phyloP scores from a whole-genome alignment of 2,888 invertebrate species.

The Danaus chrysippus region DNA sequence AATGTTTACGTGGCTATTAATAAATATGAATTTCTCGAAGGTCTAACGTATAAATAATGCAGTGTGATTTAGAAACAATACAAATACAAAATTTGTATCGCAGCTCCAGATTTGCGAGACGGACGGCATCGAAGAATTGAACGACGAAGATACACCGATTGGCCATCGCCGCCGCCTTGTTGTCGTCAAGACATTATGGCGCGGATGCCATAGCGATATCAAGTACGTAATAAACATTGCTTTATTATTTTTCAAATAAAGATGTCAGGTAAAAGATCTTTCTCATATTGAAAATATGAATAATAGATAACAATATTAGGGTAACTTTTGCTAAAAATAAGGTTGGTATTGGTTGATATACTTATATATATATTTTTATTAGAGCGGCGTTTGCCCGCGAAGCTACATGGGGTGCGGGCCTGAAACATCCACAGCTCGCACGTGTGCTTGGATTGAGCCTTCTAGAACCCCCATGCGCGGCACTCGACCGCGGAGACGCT shows the following conservation, averaged over 20 bases:
- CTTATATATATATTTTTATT: constrained; percentile 23
- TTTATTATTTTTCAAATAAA: neutral
- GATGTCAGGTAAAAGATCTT: neutral
- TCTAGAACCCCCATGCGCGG: constrained; percentile 91
- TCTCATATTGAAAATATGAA: too few species aligned
- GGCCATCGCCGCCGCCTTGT: constrained; percentile 85
- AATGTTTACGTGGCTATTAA: too few species aligned
- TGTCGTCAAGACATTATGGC: constrained; percentile 87
- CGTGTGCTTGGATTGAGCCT: constrained; percentile 90
- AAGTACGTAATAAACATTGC: constrained; percentile 67
- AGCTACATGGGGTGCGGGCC: constrained; percentile 89
- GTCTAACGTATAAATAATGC: too few species aligned
- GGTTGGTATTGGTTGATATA: too few species aligned
- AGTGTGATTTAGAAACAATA: too few species aligned
- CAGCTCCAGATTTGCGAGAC: constrained; percentile 89
- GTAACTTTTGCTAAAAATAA: too few species aligned
- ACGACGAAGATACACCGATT: constrained; percentile 82
- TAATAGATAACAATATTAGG: too few species aligned
- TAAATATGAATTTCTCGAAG: too few species aligned
- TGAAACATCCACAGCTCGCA: constrained; percentile 91
- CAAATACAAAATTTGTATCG: too few species aligned
- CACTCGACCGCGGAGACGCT: constrained; percentile 93
- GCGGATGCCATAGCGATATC: constrained; percentile 83
- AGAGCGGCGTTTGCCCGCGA: constrained; percentile 94
- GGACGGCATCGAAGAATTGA: constrained; percentile 83